Evolutionary conservation across 2,888 invertebrate genomes (phyloP), one percentile per base, ranked within the genome.

Genomic region (Drosophila paramelanica): DNA sequence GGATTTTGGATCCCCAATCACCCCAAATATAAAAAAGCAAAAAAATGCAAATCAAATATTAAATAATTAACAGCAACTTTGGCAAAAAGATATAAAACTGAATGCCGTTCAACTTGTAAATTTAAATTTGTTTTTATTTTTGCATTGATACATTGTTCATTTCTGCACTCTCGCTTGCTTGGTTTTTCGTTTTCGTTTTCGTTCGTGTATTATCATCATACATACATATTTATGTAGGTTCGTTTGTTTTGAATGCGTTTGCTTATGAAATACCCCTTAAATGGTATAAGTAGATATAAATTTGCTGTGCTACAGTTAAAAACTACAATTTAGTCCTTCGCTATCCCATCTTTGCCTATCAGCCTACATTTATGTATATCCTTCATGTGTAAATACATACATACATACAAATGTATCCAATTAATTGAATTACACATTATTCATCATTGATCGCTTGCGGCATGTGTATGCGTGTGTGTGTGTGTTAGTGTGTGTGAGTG

Each of bases 271-370:
- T 81, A 77, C 50, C 64, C 33, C 77, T 83, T 79, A 84, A 73
- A 38, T 43, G 50, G 64, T 81, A 82, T 62, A 84, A 66, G 65
- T 76, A 69, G 53, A 69, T 81, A 78, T 69, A 79, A 76, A 82
- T 81, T 85, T 82, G 69, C 61, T 82, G 86, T 67, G 66, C 83
- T 86, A 80, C 73, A 55, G 49, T 74, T 81, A 83, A 80, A 77
- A 86, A 70, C 81, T 81, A 81, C 67, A 66, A 51, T 74, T 70
- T 77, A 73, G 65, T 84, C 53, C 45, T 66, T 57, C 53, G 27
- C 59, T 25, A 49, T 17, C 41, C 42, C 61, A 55, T 36, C 43
- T 31, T 41, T 50, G 58, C 25, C 52, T 58, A 55, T 33, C 43
- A 45, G 49, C 33, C 55, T 67, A 61, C 33, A 47, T 38, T 42